These are phyloP conservation scores for Enoplosus armatus DNA, from an alignment of 2,797 vertebrate genomes.

Conservation along the genomic window DNA sequence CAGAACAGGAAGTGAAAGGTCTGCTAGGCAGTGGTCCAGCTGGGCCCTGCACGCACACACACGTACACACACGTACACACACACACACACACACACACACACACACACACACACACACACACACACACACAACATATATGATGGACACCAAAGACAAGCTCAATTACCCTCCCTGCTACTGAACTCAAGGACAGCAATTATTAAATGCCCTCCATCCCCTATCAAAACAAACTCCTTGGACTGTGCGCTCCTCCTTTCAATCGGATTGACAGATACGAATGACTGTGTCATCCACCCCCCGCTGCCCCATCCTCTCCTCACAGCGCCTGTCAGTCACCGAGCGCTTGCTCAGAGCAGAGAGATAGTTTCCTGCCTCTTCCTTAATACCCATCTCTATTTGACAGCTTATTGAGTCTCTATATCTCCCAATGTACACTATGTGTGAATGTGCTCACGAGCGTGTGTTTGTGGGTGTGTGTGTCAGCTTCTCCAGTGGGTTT, in stretches of 20 bases:
- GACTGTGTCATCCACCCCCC: constrained; percentile 80
- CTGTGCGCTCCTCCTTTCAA: constrained; percentile 75
- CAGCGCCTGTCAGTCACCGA: constrained; percentile 83
- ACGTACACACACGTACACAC: constrained; percentile 39
- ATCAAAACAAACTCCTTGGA: constrained; percentile 82
- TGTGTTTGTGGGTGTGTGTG: constrained; percentile 71
- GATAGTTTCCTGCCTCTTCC: constrained; percentile 84
- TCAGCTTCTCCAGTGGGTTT: constrained; percentile 83
- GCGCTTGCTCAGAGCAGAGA: constrained; percentile 80
- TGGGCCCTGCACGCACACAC: constrained; percentile 81
- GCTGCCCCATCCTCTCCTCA: constrained; percentile 76
- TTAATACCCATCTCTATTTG: constrained; percentile 88
- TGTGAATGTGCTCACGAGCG: constrained; percentile 67
- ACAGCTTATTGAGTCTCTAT: constrained; percentile 87
- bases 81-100: constrained; percentile 47
- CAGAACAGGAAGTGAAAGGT: constrained; percentile 82
- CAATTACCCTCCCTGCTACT: constrained; percentile 62
- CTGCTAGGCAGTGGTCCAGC: constrained; percentile 82
- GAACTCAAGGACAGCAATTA: constrained; percentile 80
- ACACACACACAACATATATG: constrained; percentile 41
- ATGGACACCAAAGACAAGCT: constrained; percentile 70
- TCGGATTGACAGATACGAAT: constrained; percentile 80
- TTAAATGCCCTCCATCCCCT: constrained; percentile 71
- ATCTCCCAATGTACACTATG: constrained; percentile 81
- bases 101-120: constrained; percentile 33